phyloP scores from a whole-genome alignment of 2,888 invertebrate species.

The Watsonalla cultraria region DNA sequence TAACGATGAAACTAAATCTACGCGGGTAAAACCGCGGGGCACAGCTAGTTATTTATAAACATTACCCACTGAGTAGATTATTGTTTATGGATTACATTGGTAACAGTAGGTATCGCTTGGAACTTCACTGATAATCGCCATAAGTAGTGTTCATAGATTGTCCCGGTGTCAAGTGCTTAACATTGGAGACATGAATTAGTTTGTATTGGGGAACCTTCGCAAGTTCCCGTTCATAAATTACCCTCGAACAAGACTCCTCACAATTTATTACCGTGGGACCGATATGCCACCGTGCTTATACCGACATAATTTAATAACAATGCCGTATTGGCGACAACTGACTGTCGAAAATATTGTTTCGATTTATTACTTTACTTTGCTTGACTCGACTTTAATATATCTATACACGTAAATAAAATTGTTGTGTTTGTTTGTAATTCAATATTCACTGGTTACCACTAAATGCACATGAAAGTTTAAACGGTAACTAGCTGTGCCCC shows the following conservation, averaged over 20 bases:
- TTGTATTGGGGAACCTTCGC: conserved; percentile 28
- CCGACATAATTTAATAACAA: conserved; percentile 41
- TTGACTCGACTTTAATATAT: too few relatives aligned
- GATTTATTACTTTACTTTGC: conserved; percentile 21
- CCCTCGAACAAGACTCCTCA: conserved; percentile 39
- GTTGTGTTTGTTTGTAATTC: too few relatives aligned
- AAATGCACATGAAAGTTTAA: too few relatives aligned
- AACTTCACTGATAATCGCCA: background rate
- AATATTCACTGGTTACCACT: too few relatives aligned
- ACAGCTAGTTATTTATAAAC: too few relatives aligned
- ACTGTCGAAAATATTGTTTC: conserved; percentile 31
- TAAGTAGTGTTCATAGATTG: conserved; percentile 30
- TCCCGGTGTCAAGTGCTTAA: conserved; percentile 45
- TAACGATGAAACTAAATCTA: too few relatives aligned
- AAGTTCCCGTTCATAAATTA: conserved; percentile 52
- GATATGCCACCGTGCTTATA: conserved; percentile 32
- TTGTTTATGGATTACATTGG: too few relatives aligned
- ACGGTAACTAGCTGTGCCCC: too few relatives aligned
- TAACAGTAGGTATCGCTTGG: too few relatives aligned
- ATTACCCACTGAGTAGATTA: too few relatives aligned
- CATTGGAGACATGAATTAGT: conserved; percentile 46
- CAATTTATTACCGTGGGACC: conserved; percentile 42
- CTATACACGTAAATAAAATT: too few relatives aligned
- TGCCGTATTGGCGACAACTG: conserved; percentile 32
- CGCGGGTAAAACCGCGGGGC: too few relatives aligned